Percentiles rank a stretch among this genome's conserved stretches.
phyloP scores from a whole-genome alignment of 2,113 vertebrate genomes.

The Peromyscus polionotus region DNA sequence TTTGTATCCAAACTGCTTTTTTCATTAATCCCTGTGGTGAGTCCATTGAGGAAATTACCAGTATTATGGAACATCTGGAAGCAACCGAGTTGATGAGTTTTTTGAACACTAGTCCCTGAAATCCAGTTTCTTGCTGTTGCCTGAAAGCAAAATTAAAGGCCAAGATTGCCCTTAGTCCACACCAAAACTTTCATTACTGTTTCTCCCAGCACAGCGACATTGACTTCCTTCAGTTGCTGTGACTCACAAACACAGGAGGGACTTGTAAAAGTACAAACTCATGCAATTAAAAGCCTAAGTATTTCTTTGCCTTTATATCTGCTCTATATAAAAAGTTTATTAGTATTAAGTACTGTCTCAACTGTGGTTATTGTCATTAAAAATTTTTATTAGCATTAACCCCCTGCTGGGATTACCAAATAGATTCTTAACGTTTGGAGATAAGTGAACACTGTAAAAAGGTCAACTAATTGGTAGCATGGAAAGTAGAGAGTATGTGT shows the following conservation, averaged over 20 bases:
- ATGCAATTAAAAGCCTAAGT: constrained; percentile 14
- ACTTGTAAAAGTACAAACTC: constrained; percentile 24
- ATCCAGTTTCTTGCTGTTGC: background rate
- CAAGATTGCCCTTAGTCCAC: background rate
- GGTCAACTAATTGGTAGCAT: constrained; percentile 20
- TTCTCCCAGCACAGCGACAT: background rate
- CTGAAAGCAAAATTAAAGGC: background rate
- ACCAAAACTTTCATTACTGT: background rate
- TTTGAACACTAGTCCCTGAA: background rate
- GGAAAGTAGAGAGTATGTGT: background rate
- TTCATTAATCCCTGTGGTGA: background rate
- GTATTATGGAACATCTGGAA: background rate
- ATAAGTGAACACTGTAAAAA: constrained; percentile 48
- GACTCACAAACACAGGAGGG: background rate
- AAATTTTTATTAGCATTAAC: constrained; percentile 19
- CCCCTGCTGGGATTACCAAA: constrained; percentile 29
- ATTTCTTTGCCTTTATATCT: constrained; percentile 37
- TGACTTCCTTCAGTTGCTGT: background rate
- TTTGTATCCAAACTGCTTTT: background rate
- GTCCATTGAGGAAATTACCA: background rate
- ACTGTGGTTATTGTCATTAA: background rate
- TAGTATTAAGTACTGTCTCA: constrained; percentile 44
- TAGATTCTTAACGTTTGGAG: constrained; percentile 45
- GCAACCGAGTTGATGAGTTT: background rate
- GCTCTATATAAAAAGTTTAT: background rate